Conservation (phyloP, 2,797 vertebrate species). For the Chiloscyllium punctatum region DNA sequence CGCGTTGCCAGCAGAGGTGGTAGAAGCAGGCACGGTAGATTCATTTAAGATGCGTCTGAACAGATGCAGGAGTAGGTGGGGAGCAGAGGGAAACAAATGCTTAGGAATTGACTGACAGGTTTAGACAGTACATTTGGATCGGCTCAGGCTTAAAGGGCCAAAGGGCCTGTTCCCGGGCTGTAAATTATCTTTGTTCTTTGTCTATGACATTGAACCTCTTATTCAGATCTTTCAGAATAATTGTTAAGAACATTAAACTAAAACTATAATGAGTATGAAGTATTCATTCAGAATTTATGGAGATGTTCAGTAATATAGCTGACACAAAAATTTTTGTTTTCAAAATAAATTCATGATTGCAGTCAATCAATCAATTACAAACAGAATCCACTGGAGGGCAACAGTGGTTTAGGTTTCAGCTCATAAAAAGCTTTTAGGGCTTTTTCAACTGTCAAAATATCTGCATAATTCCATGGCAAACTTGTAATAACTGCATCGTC, state of each 20-base stretch:
- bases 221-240: not conserved
- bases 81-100: no score
- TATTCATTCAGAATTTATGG: not conserved
- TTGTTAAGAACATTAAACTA: not conserved
- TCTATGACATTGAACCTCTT: not conserved
- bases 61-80: no score
- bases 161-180: no score
- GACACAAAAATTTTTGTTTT: not conserved
- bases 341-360: not conserved
- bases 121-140: no score
- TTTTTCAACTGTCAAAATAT: not conserved
- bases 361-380: not conserved
- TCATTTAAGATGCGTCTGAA: no score
- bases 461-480: not conserved
- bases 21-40: no score
- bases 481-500: not conserved
- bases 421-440: not conserved
- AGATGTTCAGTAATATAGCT: not conserved
- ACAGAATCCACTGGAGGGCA: constrained; percentile 26
- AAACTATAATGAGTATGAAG: no score
- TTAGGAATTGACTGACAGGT: no score
- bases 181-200: no score
- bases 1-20: no score
- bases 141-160: no score
- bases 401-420: not conserved